Evolutionary conservation across 2,888 invertebrate genomes (phyloP).

Genomic region (Dione juno): DNA sequence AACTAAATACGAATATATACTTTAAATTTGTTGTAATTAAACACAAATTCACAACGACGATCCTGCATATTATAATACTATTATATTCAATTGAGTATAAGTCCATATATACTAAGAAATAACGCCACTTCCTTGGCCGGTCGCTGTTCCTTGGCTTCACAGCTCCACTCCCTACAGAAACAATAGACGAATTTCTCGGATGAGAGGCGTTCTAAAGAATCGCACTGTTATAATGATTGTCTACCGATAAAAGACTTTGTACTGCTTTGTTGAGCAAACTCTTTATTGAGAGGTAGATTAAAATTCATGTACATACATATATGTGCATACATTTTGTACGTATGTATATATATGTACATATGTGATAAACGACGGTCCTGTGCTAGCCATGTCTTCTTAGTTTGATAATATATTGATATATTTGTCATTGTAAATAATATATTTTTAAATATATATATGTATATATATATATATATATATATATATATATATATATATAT

Average conservation of each 20-base stretch:
- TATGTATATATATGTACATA: not conserved
- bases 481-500: too few species aligned
- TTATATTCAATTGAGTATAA: too few species aligned
- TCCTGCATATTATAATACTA: too few species aligned
- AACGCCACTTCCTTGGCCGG: not conserved
- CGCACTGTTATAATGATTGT: conserved; percentile 42
- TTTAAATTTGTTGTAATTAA: too few species aligned
- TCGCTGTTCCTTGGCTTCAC: conserved; percentile 16
- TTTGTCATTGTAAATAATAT: too few species aligned
- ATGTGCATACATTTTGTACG: not conserved
- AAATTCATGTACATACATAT: not conserved
- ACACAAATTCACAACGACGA: too few species aligned
- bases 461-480: too few species aligned
- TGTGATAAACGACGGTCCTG: too few species aligned
- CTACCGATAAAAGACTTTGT: conserved; percentile 37
- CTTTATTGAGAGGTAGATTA: conserved; percentile 19
- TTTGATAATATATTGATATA: too few species aligned
- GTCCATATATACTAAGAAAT: not conserved
- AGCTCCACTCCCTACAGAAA: conserved; percentile 29
- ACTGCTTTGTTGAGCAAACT: conserved; percentile 27
- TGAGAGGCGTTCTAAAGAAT: conserved; percentile 40
- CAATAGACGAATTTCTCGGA: conserved; percentile 42
- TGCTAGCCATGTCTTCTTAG: too few species aligned
- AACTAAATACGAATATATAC: too few species aligned
- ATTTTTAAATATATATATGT: too few species aligned